phyloP scores from a whole-genome alignment of 2,113 vertebrate species.

The Sturnira hondurensis region DNA sequence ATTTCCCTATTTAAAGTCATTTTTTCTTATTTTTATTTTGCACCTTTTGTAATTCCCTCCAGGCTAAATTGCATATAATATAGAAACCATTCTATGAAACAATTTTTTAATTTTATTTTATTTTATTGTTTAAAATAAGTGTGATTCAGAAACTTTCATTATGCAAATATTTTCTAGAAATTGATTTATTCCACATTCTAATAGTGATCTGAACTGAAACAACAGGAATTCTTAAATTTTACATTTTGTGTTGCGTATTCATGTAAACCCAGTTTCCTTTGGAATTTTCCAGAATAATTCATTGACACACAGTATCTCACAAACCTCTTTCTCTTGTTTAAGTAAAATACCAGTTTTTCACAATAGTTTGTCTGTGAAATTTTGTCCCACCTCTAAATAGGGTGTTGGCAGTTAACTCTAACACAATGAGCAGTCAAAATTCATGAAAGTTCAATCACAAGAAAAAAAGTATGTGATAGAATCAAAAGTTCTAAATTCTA shows the following conservation, averaged over 20 bases:
- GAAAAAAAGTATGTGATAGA: background rate
- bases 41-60: background rate
- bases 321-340: background rate
- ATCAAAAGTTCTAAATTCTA: background rate
- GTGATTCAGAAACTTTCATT: background rate
- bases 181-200: background rate
- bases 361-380: background rate
- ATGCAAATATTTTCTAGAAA: background rate
- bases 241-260: background rate
- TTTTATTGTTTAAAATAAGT: background rate
- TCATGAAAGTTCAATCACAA: background rate
- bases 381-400: background rate
- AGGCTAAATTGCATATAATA: background rate
- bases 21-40: constrained; percentile 17
- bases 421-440: background rate
- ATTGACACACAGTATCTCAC: background rate
- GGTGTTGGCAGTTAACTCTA: background rate
- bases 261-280: background rate
- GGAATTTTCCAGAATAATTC: background rate
- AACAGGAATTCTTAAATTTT: constrained; percentile 9
- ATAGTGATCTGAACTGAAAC: background rate
- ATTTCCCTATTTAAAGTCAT: background rate
- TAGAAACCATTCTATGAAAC: background rate
- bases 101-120: too few relatives aligned
- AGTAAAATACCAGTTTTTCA: background rate